Conservation (phyloP, 1,140 invertebrate species). For the Centruroides sculpturatus region DNA sequence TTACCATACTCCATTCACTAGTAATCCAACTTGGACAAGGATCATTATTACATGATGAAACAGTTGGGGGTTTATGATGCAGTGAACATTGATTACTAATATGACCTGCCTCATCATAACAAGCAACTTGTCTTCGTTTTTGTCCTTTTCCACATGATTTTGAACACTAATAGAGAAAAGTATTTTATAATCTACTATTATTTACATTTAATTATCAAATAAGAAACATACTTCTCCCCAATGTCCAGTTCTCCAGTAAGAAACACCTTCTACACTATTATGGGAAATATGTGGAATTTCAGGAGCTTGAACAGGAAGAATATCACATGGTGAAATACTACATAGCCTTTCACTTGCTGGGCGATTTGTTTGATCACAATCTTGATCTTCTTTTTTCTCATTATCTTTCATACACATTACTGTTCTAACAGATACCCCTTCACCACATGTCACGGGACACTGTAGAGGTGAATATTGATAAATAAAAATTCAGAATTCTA, state of each 20-base stretch:
- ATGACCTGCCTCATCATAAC: conserved; percentile 26
- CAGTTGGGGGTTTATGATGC: conserved; percentile 32
- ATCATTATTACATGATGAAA: conserved; percentile 37
- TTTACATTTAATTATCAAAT: too few relatives aligned
- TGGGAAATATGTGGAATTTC: conserved; percentile 1
- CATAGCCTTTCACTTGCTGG: conserved; percentile 3
- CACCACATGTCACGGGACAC: conserved; percentile 22
- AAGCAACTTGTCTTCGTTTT: conserved; percentile 41
- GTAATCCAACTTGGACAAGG: conserved; percentile 39
- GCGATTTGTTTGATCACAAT: background rate
- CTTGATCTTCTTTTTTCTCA: background rate
- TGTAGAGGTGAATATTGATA: background rate
- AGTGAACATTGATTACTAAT: conserved; percentile 29
- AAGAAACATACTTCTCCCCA: conserved; percentile 27
- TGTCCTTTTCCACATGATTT: conserved; percentile 41
- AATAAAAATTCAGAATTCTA: too few relatives aligned
- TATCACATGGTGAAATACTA: background rate
- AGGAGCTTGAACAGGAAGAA: background rate
- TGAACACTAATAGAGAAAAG: conserved; percentile 30
- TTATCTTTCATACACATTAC: conserved; percentile 4
- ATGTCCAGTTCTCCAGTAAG: conserved; percentile 27
- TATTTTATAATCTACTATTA: background rate
- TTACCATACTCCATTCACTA: conserved; percentile 28
- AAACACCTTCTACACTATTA: conserved; percentile 16
- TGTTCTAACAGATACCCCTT: conserved; percentile 19